Conservation (phyloP, 2,888 invertebrate genomes). For the Mactromeris polynyma region DNA sequence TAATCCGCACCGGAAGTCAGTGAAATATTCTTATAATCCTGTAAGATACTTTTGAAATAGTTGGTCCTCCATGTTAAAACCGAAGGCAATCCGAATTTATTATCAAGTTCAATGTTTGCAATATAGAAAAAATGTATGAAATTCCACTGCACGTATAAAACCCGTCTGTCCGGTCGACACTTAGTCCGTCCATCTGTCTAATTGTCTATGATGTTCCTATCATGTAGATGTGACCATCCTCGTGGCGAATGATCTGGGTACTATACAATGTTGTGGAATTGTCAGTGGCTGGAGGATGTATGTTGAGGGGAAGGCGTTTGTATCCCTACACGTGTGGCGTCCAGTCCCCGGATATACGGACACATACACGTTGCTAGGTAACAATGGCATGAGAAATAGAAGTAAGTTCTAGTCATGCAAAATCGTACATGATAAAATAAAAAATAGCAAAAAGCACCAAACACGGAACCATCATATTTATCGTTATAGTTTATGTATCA, state of each 20-base stretch:
- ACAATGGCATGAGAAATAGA: conserved; percentile 33
- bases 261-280: conserved; percentile 50
- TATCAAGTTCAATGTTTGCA: background rate
- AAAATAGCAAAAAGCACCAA: too few relatives aligned
- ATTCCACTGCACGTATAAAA: background rate
- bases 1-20: too few relatives aligned
- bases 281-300: conserved; percentile 41
- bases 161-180: too few relatives aligned
- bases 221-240: conserved; percentile 44
- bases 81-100: background rate
- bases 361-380: conserved; percentile 38
- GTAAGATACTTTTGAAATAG: too few relatives aligned
- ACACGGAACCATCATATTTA: background rate
- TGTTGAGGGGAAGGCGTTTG: conserved; percentile 28
- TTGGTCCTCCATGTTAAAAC: too few relatives aligned
- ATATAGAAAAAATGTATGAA: background rate
- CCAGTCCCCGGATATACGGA: conserved; percentile 16
- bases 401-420: conserved; percentile 30
- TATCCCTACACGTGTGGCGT: conserved; percentile 49
- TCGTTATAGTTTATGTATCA: background rate
- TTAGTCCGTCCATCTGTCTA: too few relatives aligned
- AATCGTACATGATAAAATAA: too few relatives aligned
- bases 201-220: background rate
- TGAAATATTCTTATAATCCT: too few relatives aligned
- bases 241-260: conserved; percentile 35